Evolutionary conservation across 2,888 invertebrate species (phyloP).

Genomic region (Metopia argyrocephala): DNA sequence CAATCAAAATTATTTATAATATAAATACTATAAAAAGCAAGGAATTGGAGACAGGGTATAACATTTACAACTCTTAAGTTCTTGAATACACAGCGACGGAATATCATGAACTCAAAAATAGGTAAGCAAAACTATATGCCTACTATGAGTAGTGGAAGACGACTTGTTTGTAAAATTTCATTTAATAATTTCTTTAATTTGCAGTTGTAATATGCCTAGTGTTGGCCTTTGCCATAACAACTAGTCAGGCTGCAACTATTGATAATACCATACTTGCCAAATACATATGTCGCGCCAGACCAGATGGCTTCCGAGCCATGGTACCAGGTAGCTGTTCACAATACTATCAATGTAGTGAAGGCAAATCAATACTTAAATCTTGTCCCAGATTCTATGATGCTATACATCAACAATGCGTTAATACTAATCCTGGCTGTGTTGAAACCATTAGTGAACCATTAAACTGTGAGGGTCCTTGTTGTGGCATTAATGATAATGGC

Average conservation of each 20-base stretch:
- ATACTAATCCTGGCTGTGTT: slow-evolving; percentile 70
- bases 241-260: slow-evolving; percentile 66
- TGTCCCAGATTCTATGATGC: slow-evolving; percentile 70
- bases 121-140: neutral
- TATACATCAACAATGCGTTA: slow-evolving; percentile 68
- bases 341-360: slow-evolving; percentile 72
- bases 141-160: neutral
- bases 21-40: slow-evolving; percentile 31
- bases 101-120: slow-evolving; percentile 7
- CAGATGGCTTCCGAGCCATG: slow-evolving; percentile 70
- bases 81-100: slow-evolving; percentile 2
- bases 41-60: neutral
- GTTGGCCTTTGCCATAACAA: slow-evolving; percentile 58
- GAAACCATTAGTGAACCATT: slow-evolving; percentile 50
- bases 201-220: slow-evolving; percentile 56
- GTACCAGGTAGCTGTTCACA: slow-evolving; percentile 75
- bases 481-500: slow-evolving; percentile 42
- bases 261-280: slow-evolving; percentile 70
- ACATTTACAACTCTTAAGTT: slow-evolving; percentile 1
- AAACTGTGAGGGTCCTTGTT: slow-evolving; percentile 57
- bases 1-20: slow-evolving; percentile 5
- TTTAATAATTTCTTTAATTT: neutral
- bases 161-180: neutral
- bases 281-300: slow-evolving; percentile 70
- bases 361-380: slow-evolving; percentile 63